Conservation (phyloP, 2,113 vertebrate genomes). For the Epinephelus cyanopodus region DNA sequence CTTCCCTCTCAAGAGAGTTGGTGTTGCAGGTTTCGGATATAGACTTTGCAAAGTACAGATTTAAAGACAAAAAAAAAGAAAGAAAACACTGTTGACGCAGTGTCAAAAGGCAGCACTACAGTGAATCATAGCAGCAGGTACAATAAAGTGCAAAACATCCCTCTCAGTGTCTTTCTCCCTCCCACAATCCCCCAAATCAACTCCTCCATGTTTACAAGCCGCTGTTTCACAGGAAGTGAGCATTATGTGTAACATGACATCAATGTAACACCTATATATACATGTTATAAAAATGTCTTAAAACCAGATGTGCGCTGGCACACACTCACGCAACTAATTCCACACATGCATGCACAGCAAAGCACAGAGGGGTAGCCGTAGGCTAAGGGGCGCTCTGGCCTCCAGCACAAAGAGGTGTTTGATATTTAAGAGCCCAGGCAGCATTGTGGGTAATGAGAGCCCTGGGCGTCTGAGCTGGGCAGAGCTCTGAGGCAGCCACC, state of each 20-base stretch:
- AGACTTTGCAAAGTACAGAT: slow-evolving; percentile 12
- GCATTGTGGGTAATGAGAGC: slow-evolving; percentile 83
- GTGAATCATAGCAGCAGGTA: background rate
- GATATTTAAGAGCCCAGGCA: slow-evolving; percentile 82
- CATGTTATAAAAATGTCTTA: slow-evolving; percentile 8
- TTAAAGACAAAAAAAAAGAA: background rate
- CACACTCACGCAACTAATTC: slow-evolving; percentile 29
- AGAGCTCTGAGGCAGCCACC: slow-evolving; percentile 68
- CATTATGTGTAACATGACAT: slow-evolving; percentile 4
- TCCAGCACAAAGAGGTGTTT: slow-evolving; percentile 76
- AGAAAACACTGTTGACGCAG: background rate
- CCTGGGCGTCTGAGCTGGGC: slow-evolving; percentile 60
- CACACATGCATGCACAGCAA: slow-evolving; percentile 54
- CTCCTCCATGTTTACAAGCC: slow-evolving; percentile 11
- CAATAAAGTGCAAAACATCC: background rate
- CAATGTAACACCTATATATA: slow-evolving; percentile 1
- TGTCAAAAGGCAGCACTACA: background rate
- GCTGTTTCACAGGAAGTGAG: slow-evolving; percentile 31
- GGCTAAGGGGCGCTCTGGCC: slow-evolving; percentile 60
- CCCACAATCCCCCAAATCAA: slow-evolving; percentile 12
- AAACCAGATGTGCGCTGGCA: slow-evolving; percentile 10
- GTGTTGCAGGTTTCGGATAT: slow-evolving; percentile 8
- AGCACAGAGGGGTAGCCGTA: slow-evolving; percentile 51
- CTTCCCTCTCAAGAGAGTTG: background rate
- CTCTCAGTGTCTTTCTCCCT: background rate